Percentiles rank a stretch among this genome's conserved stretches.
These are phyloP conservation scores for Himalopsyche anomala DNA, from an alignment of 2,888 invertebrate genomes.

Conservation along the genomic window DNA sequence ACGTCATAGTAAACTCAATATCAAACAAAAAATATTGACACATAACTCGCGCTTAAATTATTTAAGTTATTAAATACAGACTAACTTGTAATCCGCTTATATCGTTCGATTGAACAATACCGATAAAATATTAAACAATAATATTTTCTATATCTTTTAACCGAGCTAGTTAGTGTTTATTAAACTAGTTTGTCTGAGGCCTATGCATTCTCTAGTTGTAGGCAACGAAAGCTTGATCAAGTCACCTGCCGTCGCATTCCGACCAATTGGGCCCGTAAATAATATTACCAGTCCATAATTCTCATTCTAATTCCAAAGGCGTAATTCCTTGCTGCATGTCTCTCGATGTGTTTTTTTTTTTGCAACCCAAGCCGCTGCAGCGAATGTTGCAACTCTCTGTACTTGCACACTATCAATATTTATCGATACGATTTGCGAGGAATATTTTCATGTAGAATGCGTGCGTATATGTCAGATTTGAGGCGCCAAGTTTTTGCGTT, in stretches of 20 bases:
- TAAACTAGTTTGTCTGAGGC: not conserved
- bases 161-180: not conserved
- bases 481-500: constrained; percentile 62
- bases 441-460: constrained; percentile 55
- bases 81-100: too few species aligned
- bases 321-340: constrained; percentile 54
- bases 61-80: too few species aligned
- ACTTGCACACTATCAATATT: constrained; percentile 52
- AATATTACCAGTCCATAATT: constrained; percentile 55
- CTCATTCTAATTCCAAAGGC: constrained; percentile 60
- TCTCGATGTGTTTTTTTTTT: constrained; percentile 53
- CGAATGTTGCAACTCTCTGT: constrained; percentile 51
- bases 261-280: constrained; percentile 50
- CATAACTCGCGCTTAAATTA: too few species aligned
- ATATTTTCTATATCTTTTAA: too few species aligned
- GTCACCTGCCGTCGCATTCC: constrained; percentile 62
- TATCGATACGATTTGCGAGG: constrained; percentile 59
- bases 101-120: too few species aligned
- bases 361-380: constrained; percentile 51
- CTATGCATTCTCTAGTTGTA: not conserved
- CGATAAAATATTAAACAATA: too few species aligned
- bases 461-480: constrained; percentile 54
- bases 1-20: too few species aligned
- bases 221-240: constrained; percentile 32
- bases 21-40: too few species aligned